Percentiles rank a stretch among this genome's conserved stretches.
Conservation (phyloP, 2,797 vertebrate species). For the Rhinogobio ventralis region DNA sequence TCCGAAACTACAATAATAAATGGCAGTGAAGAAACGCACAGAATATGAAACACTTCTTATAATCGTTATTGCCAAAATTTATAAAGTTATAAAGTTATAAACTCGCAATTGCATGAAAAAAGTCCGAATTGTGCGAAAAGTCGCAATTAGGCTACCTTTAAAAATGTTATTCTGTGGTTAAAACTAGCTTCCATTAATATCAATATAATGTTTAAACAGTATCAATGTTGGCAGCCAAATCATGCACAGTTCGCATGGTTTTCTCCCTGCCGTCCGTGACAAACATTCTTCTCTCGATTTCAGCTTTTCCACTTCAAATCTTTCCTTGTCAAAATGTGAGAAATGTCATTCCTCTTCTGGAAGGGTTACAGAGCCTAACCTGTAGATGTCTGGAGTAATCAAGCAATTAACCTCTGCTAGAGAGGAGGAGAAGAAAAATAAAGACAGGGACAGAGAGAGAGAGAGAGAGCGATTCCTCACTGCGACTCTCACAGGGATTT, state of each 20-base stretch:
- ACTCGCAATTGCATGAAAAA: background rate
- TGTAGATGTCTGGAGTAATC: slow-evolving; percentile 9
- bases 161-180: background rate
- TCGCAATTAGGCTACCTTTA: background rate
- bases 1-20: too few relatives aligned
- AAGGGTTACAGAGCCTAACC: slow-evolving; percentile 22
- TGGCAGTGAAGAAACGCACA: too few relatives aligned
- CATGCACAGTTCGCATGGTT: background rate
- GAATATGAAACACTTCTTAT: background rate
- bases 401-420: slow-evolving; percentile 37
- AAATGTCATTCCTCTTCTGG: background rate
- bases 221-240: background rate
- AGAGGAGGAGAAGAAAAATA: slow-evolving; percentile 2
- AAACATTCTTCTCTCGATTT: background rate
- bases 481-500: background rate
- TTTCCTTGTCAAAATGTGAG: slow-evolving; percentile 21
- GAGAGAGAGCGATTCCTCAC: background rate
- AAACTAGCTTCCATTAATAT: background rate
- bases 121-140: background rate
- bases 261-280: background rate
- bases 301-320: background rate
- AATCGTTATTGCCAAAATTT: background rate
- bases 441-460: background rate
- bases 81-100: background rate
- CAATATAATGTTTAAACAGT: background rate